Evolutionary conservation across 2,888 invertebrate species (phyloP).

Genomic region (Conomelus anceps): DNA sequence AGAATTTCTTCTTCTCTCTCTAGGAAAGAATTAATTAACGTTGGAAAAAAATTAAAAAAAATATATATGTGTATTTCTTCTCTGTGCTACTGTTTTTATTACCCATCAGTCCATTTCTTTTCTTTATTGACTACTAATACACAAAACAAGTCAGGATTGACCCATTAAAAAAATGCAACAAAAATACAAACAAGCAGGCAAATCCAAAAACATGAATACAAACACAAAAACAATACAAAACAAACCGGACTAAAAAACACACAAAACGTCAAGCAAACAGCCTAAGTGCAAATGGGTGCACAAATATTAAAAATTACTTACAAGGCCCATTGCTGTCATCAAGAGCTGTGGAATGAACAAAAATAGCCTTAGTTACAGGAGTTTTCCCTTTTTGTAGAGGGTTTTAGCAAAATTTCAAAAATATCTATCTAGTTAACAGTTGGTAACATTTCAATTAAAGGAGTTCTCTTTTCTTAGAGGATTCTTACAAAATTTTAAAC

Average conservation of each 20-base stretch:
- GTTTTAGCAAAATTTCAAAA: neutral
- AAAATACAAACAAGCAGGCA: constrained; percentile 2
- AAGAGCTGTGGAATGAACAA: constrained; percentile 68
- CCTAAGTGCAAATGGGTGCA: constrained; percentile 19
- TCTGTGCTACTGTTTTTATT: too few species aligned
- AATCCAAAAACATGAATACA: neutral
- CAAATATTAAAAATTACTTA: constrained; percentile 53
- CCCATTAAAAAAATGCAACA: constrained; percentile 10
- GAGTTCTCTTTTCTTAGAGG: too few species aligned
- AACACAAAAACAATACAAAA: constrained; percentile 17
- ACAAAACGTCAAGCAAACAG: constrained; percentile 22
- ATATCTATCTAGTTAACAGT: too few species aligned
- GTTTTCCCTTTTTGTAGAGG: neutral
- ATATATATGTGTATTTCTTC: too few species aligned
- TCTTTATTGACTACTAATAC: constrained; percentile 1
- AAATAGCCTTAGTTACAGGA: constrained; percentile 31
- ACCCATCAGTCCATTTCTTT: neutral
- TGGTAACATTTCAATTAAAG: too few species aligned
- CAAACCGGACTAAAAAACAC: constrained; percentile 16
- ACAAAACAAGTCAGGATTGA: constrained; percentile 7
- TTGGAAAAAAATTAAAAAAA: too few species aligned
- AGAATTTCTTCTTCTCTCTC: too few species aligned
- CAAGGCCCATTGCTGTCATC: constrained; percentile 81
- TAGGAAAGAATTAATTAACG: too few species aligned
- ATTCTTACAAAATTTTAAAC: too few species aligned